Evolutionary conservation across 1,140 invertebrate species (phyloP).

Genomic region (Nomia melanderi): DNA sequence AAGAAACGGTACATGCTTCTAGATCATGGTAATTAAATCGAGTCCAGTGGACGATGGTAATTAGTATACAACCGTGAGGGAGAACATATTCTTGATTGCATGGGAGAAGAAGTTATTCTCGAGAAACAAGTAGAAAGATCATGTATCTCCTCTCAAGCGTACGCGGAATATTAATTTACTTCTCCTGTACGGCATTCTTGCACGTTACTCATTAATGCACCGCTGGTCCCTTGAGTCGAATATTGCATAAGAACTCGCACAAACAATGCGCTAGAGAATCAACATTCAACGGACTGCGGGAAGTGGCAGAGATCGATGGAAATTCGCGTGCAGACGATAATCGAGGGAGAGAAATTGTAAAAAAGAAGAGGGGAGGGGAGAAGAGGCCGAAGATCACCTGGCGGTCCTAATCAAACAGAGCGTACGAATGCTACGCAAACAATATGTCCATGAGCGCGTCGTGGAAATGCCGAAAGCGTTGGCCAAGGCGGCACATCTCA

Average conservation of each 20-base stretch:
- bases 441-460: conserved; percentile 58
- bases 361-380: conserved; percentile 30
- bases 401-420: conserved; percentile 78
- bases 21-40: too few species aligned
- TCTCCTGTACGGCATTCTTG: too few species aligned
- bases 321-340: conserved; percentile 40
- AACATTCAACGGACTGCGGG: not conserved
- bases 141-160: not conserved
- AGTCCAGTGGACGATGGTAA: too few species aligned
- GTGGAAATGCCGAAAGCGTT: conserved; percentile 65
- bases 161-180: too few species aligned
- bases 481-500: conserved; percentile 47
- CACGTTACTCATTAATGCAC: too few species aligned
- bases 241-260: not conserved
- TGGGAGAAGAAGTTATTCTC: not conserved
- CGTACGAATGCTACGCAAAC: conserved; percentile 72
- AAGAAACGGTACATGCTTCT: too few species aligned
- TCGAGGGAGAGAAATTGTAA: conserved; percentile 62
- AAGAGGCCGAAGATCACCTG: conserved; percentile 70
- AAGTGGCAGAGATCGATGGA: conserved; percentile 30
- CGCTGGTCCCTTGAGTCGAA: too few species aligned
- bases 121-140: not conserved
- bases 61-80: too few species aligned
- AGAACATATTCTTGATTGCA: not conserved
- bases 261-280: not conserved